These are phyloP conservation scores for Aplidium turbinatum DNA, from an alignment of 23 tunicate genomes.

Conservation along the genomic window DNA sequence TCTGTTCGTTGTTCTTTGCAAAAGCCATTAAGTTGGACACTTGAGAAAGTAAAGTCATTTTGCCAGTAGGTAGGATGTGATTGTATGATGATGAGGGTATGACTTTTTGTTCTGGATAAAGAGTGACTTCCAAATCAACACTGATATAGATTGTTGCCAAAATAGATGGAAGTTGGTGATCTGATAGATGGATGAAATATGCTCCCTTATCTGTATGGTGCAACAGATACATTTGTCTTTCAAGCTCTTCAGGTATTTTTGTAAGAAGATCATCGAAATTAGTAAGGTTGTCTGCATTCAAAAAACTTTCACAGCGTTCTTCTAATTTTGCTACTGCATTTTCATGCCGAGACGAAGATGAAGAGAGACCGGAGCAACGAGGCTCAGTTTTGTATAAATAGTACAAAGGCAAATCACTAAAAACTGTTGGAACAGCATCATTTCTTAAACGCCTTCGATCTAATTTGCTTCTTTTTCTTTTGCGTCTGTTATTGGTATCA, in stretches of 20 bases:
- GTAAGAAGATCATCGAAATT: not conserved
- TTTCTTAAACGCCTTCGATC: no score
- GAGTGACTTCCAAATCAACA: slow-evolving; percentile 2
- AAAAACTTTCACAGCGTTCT: slow-evolving; percentile 3
- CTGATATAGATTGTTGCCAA: slow-evolving; percentile 27
- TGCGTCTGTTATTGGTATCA: no score
- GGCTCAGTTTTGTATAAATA: no score
- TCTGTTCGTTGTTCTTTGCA: slow-evolving; percentile 1
- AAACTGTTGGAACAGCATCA: no score
- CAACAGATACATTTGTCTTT: slow-evolving; percentile 9
- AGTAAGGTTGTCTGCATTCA: slow-evolving; percentile 13
- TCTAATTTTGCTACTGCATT: slow-evolving; percentile 3
- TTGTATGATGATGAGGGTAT: slow-evolving; percentile 16
- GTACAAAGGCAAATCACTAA: no score
- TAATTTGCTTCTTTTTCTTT: no score
- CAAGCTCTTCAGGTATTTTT: slow-evolving; percentile 23
- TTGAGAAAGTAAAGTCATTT: slow-evolving; percentile 12
- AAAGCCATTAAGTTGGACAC: slow-evolving; percentile 10
- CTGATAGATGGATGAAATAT: slow-evolving; percentile 8
- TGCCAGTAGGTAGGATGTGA: slow-evolving; percentile 1
- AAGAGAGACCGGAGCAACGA: no score
- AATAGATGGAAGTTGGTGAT: not conserved
- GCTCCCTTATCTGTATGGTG: slow-evolving; percentile 13
- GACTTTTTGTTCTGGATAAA: not conserved
- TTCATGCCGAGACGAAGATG: no score